phyloP scores from a whole-genome alignment of 2,113 vertebrate genomes.

The Oreocharis arfaki region DNA sequence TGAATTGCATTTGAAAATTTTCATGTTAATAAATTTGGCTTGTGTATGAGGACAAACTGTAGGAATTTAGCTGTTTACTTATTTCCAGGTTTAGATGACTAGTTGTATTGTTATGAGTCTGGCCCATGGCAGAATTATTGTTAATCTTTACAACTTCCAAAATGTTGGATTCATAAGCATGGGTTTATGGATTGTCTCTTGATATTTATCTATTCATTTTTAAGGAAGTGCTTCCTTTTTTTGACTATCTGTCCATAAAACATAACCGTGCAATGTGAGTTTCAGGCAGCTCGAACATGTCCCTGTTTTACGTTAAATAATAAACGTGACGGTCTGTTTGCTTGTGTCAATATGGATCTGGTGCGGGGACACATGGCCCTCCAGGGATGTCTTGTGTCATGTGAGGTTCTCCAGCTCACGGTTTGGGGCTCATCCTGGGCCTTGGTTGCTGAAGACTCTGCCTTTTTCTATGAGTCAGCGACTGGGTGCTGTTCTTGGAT shows the following conservation, averaged over 20 bases:
- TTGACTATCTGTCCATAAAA: neutral
- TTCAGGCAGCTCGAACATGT: neutral
- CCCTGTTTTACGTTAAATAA: neutral
- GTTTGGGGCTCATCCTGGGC: neutral
- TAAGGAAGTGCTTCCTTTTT: neutral
- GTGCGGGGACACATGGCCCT: neutral
- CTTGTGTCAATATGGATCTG: neutral
- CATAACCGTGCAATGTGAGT: rapidly evolving
- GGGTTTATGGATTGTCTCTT: neutral
- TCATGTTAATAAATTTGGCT: neutral
- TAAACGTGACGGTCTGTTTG: neutral
- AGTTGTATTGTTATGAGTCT: neutral
- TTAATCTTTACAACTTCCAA: neutral
- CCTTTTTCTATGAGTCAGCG: neutral
- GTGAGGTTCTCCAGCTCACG: rapidly evolving
- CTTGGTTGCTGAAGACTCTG: neutral
- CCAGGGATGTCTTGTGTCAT: no score
- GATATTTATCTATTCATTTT: neutral
- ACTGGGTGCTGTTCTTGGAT: neutral
- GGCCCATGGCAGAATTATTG: neutral
- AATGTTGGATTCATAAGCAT: neutral
- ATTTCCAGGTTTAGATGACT: neutral
- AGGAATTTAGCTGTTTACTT: neutral
- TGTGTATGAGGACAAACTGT: neutral
- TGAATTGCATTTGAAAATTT: neutral